Evolutionary conservation across 1,140 invertebrate genomes (phyloP), one percentile per base, ranked within the genome.

Genomic region (Pseudomyrmex sp.): DNA sequence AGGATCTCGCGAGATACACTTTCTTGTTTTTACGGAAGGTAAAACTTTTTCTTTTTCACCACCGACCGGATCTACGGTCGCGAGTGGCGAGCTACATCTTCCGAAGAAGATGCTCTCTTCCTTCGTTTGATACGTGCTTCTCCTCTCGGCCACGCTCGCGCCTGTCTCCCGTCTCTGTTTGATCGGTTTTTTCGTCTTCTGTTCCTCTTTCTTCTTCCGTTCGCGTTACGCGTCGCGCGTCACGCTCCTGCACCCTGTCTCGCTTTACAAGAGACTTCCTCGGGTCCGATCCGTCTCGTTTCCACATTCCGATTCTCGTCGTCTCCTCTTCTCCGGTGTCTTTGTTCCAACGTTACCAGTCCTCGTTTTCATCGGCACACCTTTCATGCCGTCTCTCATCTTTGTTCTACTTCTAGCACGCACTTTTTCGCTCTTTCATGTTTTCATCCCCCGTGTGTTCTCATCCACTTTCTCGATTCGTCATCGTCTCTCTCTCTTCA

Each of bases 391-490:
- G 18, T 20, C 4, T 20, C 20, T 23, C 10, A 20, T 82, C 69
- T 56, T 44, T 7, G 20, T 88, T 23, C 18, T 56, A 12, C 68
- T 66, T 65, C 13, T 72, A 12, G n/a, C 52, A 83, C 65, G 46
- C 84, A 68, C 74, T 82, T 70, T 75, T 73, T 35, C 65, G 35
- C 35, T 26, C 66, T 63, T 18, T 4, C 9, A 0, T 72, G 46
- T 58, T 50, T 62, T 73, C 54, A 50, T 20, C 23, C 18, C 58
- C 58, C 58, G 23, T 73, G 35, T 35, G 35, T 35, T 35, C 44
- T 50, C 66, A 18, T 50, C 56, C 58, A 61, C 46, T 74, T 52
- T 74, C 62, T 48, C 52, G 20, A 48, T 20, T 26, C 23, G 23
- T 20, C 46, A 5, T 50, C n/a, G 23, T 66, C 70, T 58, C 73